Conservation (phyloP, 2,113 vertebrate genomes). For the Elephas maximus region DNA sequence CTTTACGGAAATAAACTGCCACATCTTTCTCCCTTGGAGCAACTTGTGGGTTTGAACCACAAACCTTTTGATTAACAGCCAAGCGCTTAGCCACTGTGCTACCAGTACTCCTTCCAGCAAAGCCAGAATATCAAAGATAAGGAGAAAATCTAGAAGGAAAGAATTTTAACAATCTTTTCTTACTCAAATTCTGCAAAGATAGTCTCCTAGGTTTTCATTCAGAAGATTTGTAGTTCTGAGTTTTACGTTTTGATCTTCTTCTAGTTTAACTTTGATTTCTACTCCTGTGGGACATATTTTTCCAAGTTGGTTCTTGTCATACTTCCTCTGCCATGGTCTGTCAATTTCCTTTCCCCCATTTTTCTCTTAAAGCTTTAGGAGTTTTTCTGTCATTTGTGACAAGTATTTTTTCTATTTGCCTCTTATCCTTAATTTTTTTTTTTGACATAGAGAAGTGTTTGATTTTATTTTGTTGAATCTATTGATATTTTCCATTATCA, state of each 20-base stretch:
- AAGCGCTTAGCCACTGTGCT: too few species aligned
- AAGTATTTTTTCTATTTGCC: neutral
- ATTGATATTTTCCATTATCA: neutral
- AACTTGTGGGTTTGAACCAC: too few species aligned
- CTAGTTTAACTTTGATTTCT: neutral
- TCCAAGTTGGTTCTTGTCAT: neutral
- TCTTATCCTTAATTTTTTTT: slow-evolving; percentile 46
- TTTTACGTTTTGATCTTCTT: neutral
- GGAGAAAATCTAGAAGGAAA: neutral
- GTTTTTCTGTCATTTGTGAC: neutral
- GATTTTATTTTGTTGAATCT: slow-evolving; percentile 9
- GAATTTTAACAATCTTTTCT: neutral
- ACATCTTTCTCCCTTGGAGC: too few species aligned
- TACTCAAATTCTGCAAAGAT: neutral
- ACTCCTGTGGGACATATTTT: neutral
- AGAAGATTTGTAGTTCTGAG: neutral
- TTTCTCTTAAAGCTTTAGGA: neutral
- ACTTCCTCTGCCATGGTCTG: neutral
- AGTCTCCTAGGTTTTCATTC: neutral
- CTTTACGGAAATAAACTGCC: too few species aligned
- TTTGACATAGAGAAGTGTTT: neutral
- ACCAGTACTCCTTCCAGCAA: too few species aligned
- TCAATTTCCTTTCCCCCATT: neutral
- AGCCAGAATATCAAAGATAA: neutral
- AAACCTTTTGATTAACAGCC: too few species aligned